Percentiles rank a stretch among this genome's conserved stretches.
Conservation (phyloP, 1,140 invertebrate genomes). For the Polypedilum pembai region DNA sequence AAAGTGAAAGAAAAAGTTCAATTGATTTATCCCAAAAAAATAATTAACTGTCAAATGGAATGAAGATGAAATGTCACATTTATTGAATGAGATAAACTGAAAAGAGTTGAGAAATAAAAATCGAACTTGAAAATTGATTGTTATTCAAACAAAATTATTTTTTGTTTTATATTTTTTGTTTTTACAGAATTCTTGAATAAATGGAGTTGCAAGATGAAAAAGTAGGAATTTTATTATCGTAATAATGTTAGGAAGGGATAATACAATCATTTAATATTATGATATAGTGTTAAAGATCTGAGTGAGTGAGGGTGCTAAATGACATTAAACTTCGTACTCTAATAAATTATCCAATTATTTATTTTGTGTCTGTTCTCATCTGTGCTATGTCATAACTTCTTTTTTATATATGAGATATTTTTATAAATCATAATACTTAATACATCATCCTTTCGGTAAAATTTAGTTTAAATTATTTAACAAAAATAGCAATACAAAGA, state of each 20-base stretch:
- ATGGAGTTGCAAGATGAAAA: too few relatives aligned
- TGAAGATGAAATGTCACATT: background rate
- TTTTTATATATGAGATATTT: too few relatives aligned
- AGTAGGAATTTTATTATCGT: too few relatives aligned
- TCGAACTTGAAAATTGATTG: conserved; percentile 27
- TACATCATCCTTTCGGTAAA: too few relatives aligned
- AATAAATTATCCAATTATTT: background rate
- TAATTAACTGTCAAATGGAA: background rate
- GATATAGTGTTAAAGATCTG: too few relatives aligned
- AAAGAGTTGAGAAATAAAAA: conserved; percentile 26
- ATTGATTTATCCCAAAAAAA: background rate
- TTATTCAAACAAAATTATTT: conserved; percentile 21
- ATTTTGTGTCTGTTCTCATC: background rate
- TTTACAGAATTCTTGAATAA: too few relatives aligned
- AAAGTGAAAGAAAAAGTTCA: conserved; percentile 23
- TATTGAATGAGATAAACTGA: background rate
- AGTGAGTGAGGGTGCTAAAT: too few relatives aligned
- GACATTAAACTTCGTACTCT: background rate
- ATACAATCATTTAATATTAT: background rate
- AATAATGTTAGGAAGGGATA: background rate
- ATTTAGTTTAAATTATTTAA: too few relatives aligned
- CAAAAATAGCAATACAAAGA: too few relatives aligned
- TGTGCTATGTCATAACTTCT: background rate
- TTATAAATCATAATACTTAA: too few relatives aligned
- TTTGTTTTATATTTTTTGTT: background rate